Evolutionary conservation across 2,888 invertebrate species (phyloP).

Genomic region (Drosophila neotestacea): DNA sequence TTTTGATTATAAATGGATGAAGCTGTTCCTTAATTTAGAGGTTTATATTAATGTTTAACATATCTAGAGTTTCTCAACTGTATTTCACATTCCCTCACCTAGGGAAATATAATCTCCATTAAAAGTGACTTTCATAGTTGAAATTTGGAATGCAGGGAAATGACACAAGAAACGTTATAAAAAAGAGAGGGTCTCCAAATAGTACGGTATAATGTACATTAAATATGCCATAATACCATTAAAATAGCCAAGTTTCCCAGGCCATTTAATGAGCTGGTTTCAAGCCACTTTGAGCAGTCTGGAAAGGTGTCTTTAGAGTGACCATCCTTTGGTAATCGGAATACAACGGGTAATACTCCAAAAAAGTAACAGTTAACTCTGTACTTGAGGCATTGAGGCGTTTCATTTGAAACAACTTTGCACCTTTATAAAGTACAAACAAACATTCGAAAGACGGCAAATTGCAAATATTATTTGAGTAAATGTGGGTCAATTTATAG

Average conservation of each 20-base stretch:
- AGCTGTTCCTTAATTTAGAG: too few species aligned
- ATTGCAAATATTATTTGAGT: constrained; percentile 29
- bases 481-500: constrained; percentile 49
- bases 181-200: constrained; percentile 20
- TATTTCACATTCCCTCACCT: neutral
- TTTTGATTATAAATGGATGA: too few species aligned
- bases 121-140: constrained; percentile 28
- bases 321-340: constrained; percentile 43
- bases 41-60: too few species aligned
- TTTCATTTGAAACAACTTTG: constrained; percentile 54
- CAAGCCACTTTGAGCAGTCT: constrained; percentile 17
- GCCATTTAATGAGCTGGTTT: constrained; percentile 32
- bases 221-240: constrained; percentile 33
- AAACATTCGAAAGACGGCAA: neutral
- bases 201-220: constrained; percentile 20
- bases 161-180: constrained; percentile 33
- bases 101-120: constrained; percentile 11
- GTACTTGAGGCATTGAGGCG: constrained; percentile 59
- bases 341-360: constrained; percentile 18
- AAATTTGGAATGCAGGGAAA: constrained; percentile 17
- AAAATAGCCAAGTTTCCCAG: constrained; percentile 34
- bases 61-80: too few species aligned
- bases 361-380: constrained; percentile 50
- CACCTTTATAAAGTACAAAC: constrained; percentile 34
- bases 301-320: constrained; percentile 38